phyloP scores from a whole-genome alignment of 2,888 invertebrate genomes.

The Bruchidius siliquastri region DNA sequence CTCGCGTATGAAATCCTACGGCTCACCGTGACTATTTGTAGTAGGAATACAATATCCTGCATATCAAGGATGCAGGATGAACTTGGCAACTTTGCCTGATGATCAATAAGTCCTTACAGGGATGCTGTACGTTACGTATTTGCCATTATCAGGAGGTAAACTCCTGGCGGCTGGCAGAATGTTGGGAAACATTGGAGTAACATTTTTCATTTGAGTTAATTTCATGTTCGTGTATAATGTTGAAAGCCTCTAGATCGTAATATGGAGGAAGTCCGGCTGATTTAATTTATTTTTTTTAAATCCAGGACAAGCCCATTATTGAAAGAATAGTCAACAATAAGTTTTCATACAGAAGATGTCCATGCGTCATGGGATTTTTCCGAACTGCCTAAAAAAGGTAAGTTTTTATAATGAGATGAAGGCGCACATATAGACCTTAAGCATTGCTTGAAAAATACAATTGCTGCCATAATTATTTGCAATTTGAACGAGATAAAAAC shows the following conservation, averaged over 20 bases:
- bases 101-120: conserved; percentile 44
- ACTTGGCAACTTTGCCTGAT: conserved; percentile 15
- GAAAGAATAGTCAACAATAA: too few relatives aligned
- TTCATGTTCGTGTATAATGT: not conserved
- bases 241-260: not conserved
- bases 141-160: not conserved
- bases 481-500: too few relatives aligned
- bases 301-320: too few relatives aligned
- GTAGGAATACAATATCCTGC: not conserved
- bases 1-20: too few relatives aligned
- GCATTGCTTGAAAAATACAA: too few relatives aligned
- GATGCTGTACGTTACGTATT: conserved; percentile 29
- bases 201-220: not conserved
- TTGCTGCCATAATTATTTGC: too few relatives aligned
- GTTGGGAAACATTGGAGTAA: not conserved
- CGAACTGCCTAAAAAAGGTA: too few relatives aligned
- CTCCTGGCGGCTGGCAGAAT: not conserved
- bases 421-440: too few relatives aligned
- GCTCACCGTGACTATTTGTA: too few relatives aligned
- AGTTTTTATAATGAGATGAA: too few relatives aligned
- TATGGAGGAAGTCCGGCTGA: not conserved
- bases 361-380: too few relatives aligned
- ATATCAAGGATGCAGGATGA: not conserved
- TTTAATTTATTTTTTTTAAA: not conserved
- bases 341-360: too few relatives aligned